These are phyloP conservation scores for Colinus virginianus DNA, from an alignment of 2,113 vertebrate species.

Conservation along the genomic window DNA sequence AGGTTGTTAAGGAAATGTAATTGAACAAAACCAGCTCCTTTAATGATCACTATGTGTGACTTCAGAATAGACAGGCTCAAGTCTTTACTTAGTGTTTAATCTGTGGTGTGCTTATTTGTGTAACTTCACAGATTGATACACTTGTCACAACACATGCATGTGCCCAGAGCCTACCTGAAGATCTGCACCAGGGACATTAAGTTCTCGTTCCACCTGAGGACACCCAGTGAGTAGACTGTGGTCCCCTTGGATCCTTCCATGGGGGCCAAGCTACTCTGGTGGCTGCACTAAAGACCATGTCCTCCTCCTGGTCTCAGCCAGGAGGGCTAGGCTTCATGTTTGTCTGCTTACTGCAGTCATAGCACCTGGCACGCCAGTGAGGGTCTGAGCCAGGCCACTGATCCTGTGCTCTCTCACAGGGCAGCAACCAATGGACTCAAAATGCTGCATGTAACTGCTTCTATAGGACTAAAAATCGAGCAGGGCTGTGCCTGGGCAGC, in stretches of 20 bases:
- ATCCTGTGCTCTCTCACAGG: background rate
- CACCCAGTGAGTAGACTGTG: background rate
- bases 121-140: background rate
- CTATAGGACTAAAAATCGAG: background rate
- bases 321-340: background rate
- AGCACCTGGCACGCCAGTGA: background rate
- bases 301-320: background rate
- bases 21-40: background rate
- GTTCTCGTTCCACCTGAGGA: background rate
- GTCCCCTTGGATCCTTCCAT: background rate
- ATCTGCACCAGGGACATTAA: background rate
- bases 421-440: background rate
- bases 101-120: background rate
- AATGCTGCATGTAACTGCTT: background rate
- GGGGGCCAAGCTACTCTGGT: background rate
- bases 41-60: background rate
- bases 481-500: background rate
- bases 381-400: background rate
- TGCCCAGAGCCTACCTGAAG: background rate
- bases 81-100: background rate
- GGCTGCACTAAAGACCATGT: background rate
- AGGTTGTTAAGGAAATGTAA: background rate
- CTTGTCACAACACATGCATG: accelerated
- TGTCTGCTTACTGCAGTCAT: background rate
- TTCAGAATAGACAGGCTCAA: background rate